Evolutionary conservation across 2,113 vertebrate species (phyloP).

Genomic region (Hiodon alosoides): DNA sequence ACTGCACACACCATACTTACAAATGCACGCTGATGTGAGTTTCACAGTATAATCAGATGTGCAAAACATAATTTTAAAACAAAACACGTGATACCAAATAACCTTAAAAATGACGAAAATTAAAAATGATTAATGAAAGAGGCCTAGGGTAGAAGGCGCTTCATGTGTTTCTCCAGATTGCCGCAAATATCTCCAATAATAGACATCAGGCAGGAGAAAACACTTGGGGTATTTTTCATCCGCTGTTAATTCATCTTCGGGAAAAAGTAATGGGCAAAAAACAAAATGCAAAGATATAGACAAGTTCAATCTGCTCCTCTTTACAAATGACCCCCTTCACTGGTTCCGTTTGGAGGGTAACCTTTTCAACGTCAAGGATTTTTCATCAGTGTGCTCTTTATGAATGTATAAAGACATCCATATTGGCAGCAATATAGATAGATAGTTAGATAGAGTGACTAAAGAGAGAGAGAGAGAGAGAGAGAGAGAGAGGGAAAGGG

Average conservation of each 20-base stretch:
- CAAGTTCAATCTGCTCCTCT: conserved; percentile 24
- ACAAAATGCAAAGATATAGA: conserved; percentile 19
- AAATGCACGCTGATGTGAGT: background rate
- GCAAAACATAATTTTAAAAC: background rate
- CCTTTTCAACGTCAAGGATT: conserved; percentile 39
- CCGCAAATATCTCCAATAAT: conserved; percentile 30
- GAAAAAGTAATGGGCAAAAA: conserved; percentile 9
- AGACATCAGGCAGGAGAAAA: conserved; percentile 11
- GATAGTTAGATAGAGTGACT: background rate
- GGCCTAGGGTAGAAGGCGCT: background rate
- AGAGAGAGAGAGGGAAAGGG: conserved; percentile 13
- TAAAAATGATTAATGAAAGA: conserved; percentile 33
- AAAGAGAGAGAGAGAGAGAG: no score
- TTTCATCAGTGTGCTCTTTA: conserved; percentile 39
- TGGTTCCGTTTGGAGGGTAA: conserved; percentile 41
- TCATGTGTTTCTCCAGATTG: background rate
- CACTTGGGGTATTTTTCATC: background rate
- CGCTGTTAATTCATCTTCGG: conserved; percentile 27
- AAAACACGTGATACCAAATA: conserved; percentile 4
- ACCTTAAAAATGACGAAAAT: conserved; percentile 25
- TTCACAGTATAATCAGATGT: background rate
- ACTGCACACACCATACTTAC: background rate
- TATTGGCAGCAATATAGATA: background rate
- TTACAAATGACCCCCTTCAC: conserved; percentile 20
- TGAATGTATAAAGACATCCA: conserved; percentile 46